Evolutionary conservation across 2,888 invertebrate species (phyloP), one percentile per base, ranked within the genome.

Genomic region (Tuberolachnus salignus): DNA sequence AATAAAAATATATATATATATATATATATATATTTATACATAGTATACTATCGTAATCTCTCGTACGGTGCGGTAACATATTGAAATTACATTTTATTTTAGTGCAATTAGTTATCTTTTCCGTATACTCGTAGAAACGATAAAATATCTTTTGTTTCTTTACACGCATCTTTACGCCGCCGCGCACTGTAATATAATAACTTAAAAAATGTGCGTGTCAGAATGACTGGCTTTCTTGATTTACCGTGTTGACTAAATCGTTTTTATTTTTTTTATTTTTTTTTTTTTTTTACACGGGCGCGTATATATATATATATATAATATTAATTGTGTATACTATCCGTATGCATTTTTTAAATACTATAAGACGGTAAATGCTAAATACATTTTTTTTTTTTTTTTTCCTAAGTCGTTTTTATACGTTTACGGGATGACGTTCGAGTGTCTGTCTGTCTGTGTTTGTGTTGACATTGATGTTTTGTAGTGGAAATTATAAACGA

Each of bases 211-310:
- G 13, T 44, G 42, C 63, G 21, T 63, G 63, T 63, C 19, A 63
- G 42, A 63, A 42, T 63, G 42, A 42, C 63, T 63, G 42, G 42
- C 63, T 63, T 63, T 42, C 44, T 63, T 19, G 19, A 63, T 63
- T 63, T 63, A 42, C 42, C 19, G 42, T 42, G 42, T 63, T 42
- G 42, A n/a, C 14, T 42, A 63, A 44, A 63, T 63, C 11, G 13
- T 42, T 63, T 13, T 26, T n/a, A n/a, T 61, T 26, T 57, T 23
- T n/a, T 42, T n/a, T n/a, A n/a, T n/a, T n/a, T n/a, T n/a, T n/a
- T n/a, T n/a, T n/a, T n/a, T n/a, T n/a, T n/a, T n/a, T n/a, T 11
- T 42, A 19, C n/a, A 21, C 19, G 42, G 63, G 19, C 63, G 42
- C 8, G 13, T 63, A 42, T 42, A 13, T n/a, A n/a, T n/a, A n/a